Evolutionary conservation across 2,797 vertebrate genomes (phyloP), one percentile per base, ranked within the genome.

Genomic region (Phataginus tricuspis): DNA sequence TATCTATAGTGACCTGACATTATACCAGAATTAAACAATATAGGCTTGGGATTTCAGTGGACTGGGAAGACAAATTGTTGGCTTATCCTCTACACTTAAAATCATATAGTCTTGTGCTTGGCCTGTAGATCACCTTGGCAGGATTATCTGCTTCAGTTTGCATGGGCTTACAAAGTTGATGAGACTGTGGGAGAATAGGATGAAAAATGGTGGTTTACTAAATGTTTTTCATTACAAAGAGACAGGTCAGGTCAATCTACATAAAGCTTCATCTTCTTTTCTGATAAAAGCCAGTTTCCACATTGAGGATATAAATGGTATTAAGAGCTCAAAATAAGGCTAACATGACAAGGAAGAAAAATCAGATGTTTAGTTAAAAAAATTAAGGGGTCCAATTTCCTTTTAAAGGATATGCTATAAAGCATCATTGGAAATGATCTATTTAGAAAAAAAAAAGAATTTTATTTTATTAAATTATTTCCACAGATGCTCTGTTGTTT

Each of bases 51-150:
- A 63, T 98, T 95, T 97, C 95, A 86, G 4, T 91, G 34, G 86
- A 23, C 90, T 92, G 5, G 69, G 86, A 93, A 98, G 96, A 95
- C 77, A 83, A 95, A 96, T 59, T 53, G 9, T 90, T 98, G 95
- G 61, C 84, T 96, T 97, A 87, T 88, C 51, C 91, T 95, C 53
- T 51, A 59, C 25, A 63, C 42, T 93, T 97, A 96, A 45, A 96
- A 96, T 95, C 92, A 96, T 14, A 84, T 71, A 75, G 95, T 34
- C 53, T 95, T 82, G 31, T 85, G 39, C 64, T 93, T 77, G 78
- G 57, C 63, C 16, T 93, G 34, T 95, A 96, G 95, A 96, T 97
- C 95, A 97, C 68, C 45, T 80, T 97, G 94, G 74, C 96, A 97
- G 89, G 27, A 74, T 95, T 97, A 96, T 97, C 88, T 89, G 63